Evolutionary conservation across 2,888 invertebrate genomes (phyloP), one percentile per base, ranked within the genome.

Genomic region (Deilephila porcellus): DNA sequence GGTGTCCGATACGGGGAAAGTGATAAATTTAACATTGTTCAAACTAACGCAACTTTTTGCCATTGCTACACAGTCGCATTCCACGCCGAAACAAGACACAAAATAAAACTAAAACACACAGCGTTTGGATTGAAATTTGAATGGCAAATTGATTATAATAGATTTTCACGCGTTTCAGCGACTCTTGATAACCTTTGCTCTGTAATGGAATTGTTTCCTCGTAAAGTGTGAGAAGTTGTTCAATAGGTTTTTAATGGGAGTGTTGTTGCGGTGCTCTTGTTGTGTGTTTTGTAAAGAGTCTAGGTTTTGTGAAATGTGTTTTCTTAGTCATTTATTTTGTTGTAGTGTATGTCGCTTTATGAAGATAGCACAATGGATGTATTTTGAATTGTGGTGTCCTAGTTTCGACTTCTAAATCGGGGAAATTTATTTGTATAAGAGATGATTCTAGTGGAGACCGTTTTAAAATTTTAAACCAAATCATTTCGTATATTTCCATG

Each of bases 1-100:
- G 84, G 79, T 83, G 85, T 81, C 81, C 78, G 84, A 85, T 82
- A 85, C 83, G 83, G 86, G 86, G 90, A 91, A 91, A 91, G 91
- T 91, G 88, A 88, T 85, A 85, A 88, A 87, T 87, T 84, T 83
- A 85, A 85, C 84, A 82, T 81, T 82, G 82, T 76, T 77, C 80
- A 80, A 80, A 79, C 79, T 76, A 75, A 78, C 59, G 72, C 75
- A 73, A 82, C 78, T 84, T 85, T 85, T 85, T 85, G 81, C 71
- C 76, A 78, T 75, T 80, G 82, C 81, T 83, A 83, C 78, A 73
- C 52, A 67, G 72, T 73, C 67, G 72, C 67, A 67, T 67, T 25
- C 67, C 25, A 17, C 0, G 4, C 67, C 0, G 1, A 17, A 17
- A 25, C 17, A 25, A 52, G 25, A 25, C 52, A 45, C 45, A 17